Base-by-base conservation (phyloP, 2,113 vertebrate genomes). In the Myiagra hebetior region DNA sequence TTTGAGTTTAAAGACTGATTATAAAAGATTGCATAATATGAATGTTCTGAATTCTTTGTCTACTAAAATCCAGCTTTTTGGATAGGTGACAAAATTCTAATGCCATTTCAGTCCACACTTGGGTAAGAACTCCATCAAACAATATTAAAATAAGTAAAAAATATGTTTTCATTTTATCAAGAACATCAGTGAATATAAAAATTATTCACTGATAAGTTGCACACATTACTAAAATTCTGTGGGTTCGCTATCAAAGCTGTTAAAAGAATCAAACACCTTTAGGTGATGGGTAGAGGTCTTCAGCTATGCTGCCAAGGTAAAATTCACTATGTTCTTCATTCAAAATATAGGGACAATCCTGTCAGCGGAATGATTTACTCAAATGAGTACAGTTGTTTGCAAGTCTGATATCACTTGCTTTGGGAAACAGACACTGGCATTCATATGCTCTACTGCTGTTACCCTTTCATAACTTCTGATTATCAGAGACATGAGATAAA, bases 41-140 rank as follows among this genome's bases (percentile, higher is more conserved):
- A 85, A 55, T 85, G 39, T 74, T 95, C 39, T 74, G 47, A 62
- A 93, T 86, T 83, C 87, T 83, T 96, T 90, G n/a, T 69, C 50
- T 86, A 42, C 20, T 39, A 82, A 89, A 96, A 88, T 78, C 79
- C 85, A 60, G 35, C 8, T 70, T 91, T 94, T 85, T 96, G 83
- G 92, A 91, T 15, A 78, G 62, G 49, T 65, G 76, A 75, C 73
- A 94, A 60, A 78, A 56, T 69, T 91, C 52, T 84, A 67, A 47
- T 81, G 47, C 59, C 22, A 31, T 72, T 92, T 88, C 68, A 75
- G 49, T 81, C n/a, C 30, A 68, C 37, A 46, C 49, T 95, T 60
- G 49, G 31, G 27, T 49, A 75, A 94, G 37, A 78, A 49, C 21
- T 39, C 47, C 7, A 44, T 55, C 22, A 84, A 90, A 70, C 65